Evolutionary conservation across 1,140 invertebrate species (phyloP).

Genomic region (Cheumatopsyche charites): DNA sequence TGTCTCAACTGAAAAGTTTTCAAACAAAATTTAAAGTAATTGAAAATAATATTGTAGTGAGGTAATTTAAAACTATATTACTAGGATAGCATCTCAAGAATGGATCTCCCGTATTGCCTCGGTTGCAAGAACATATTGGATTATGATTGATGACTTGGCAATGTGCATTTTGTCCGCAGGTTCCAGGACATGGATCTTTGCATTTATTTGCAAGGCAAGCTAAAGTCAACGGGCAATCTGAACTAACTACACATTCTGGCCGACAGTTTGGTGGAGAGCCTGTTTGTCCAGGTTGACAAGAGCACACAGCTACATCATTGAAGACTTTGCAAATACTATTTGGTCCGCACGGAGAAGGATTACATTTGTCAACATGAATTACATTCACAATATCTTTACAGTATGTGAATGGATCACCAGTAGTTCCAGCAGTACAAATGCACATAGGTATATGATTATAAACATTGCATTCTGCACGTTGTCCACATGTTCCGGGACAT

Average conservation of each 20-base stretch:
- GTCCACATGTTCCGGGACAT: slow-evolving; percentile 73
- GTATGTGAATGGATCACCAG: slow-evolving; percentile 73
- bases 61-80: slow-evolving; percentile 1
- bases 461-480: slow-evolving; percentile 71
- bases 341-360: slow-evolving; percentile 79
- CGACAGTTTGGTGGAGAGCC: slow-evolving; percentile 61
- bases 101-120: slow-evolving; percentile 65
- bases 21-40: neutral
- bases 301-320: slow-evolving; percentile 72
- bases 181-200: slow-evolving; percentile 64
- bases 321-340: slow-evolving; percentile 73
- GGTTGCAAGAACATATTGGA: slow-evolving; percentile 62
- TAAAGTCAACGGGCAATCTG: slow-evolving; percentile 58
- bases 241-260: slow-evolving; percentile 63
- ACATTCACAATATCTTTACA: slow-evolving; percentile 57
- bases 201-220: slow-evolving; percentile 63
- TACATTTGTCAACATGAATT: slow-evolving; percentile 55
- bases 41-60: no score
- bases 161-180: slow-evolving; percentile 64
- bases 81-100: slow-evolving; percentile 59
- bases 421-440: slow-evolving; percentile 68
- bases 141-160: slow-evolving; percentile 65
- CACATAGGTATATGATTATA: slow-evolving; percentile 77
- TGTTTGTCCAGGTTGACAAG: slow-evolving; percentile 62
- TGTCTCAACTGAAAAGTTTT: neutral